Base-by-base conservation (phyloP, 2,113 vertebrate genomes). In the Tetrao urogallus region DNA sequence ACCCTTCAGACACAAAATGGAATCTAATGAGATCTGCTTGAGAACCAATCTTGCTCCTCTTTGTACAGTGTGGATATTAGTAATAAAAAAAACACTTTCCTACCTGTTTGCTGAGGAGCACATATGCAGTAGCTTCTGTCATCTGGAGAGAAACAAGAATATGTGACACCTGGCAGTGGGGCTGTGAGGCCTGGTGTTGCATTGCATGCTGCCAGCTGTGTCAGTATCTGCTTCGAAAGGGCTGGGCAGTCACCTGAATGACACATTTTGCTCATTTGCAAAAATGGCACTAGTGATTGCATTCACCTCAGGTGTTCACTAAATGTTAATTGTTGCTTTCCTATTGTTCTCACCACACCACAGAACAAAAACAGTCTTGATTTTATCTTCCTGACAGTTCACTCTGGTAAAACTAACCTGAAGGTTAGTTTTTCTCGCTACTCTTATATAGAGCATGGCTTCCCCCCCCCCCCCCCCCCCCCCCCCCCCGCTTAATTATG, bases 281-380 rank as follows among this genome's bases (percentile, higher is more conserved):
- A 78, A 50, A 73, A 57, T 36, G 2, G 30, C 5, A 54, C 40
- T 40, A 69, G 52, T 52, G 28, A 64, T 74, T 71, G 13, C 6
- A 19, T 60, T 77, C 86, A 27, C 61, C 47, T 66, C 66, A 66
- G 34, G 65, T 82, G 36, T 21, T 89, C 69, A 74, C 30, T 81
- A 78, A 77, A 93, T 64, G 65, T 48, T 86, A 92, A 75, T 81
- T 57, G 57, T 61, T 84, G 30, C 66, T 86, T 75, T 89, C 52
- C 58, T 52, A 50, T 48, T 58, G 24, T 58, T 34, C 52, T 89
- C 45, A 79, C 27, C 48, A 36, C 20, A 82, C 13, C 40, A 75
- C 63, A 87, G 92, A 79, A 25, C 27, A 61, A 80, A 80, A 81
- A 9, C 56, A 82, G 78, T 52, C 8, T 16, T 42, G 38, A 75